Conservation (phyloP, 2,888 invertebrate species). For the Drosophila austrosaltans region DNA sequence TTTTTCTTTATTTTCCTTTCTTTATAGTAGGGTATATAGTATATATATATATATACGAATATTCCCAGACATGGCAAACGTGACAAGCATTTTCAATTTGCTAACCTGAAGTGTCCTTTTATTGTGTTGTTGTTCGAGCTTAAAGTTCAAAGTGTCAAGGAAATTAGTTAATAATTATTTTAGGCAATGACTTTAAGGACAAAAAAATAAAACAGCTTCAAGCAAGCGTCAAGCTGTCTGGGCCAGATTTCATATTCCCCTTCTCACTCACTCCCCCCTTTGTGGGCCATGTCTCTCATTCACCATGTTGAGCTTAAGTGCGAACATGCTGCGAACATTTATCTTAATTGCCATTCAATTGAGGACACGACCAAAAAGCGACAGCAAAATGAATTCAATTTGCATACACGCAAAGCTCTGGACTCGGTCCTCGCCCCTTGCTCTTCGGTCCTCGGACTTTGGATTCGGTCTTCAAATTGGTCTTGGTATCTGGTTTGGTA, state of each 20-base stretch:
- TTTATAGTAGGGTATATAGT: neutral
- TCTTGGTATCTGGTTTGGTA: conserved; percentile 5
- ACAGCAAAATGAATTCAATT: conserved; percentile 61
- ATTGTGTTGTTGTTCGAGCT: neutral
- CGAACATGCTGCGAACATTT: conserved; percentile 76
- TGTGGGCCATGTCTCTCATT: conserved; percentile 14
- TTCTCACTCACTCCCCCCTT: neutral
- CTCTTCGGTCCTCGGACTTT: neutral
- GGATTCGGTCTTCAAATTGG: conserved; percentile 1
- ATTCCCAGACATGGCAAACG: conserved; percentile 70
- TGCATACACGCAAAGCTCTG: conserved; percentile 67
- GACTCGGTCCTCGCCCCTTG: neutral
- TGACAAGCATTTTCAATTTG: conserved; percentile 63
- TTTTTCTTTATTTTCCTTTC: conserved; percentile 17
- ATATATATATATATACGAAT: conserved; percentile 66
- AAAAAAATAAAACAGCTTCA: neutral
- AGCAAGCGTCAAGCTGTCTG: conserved; percentile 27
- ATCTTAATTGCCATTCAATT: conserved; percentile 77
- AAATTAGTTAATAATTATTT: conserved; percentile 70
- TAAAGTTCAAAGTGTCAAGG: conserved; percentile 57
- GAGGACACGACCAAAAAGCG: conserved; percentile 54
- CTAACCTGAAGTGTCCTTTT: conserved; percentile 27
- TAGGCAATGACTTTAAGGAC: conserved; percentile 33
- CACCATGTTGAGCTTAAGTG: conserved; percentile 58
- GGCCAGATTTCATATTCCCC: neutral